Evolutionary conservation across 2,888 invertebrate species (phyloP), one percentile per base, ranked within the genome.

Genomic region (Aromia moschata): DNA sequence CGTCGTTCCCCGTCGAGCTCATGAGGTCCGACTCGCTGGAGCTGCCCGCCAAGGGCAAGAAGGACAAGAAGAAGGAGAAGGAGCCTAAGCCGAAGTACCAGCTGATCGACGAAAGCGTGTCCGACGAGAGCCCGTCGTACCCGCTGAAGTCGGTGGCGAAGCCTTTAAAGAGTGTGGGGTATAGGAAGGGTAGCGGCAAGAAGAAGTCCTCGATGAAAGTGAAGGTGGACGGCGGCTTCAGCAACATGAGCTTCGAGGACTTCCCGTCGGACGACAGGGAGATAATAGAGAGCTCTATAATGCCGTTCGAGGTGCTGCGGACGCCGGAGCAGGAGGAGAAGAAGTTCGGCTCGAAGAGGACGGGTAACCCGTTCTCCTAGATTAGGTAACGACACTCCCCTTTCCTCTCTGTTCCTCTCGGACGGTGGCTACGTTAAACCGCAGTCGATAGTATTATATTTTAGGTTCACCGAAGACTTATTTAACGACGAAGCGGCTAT

Each of bases 171-270:
- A 70, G 65, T 17, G 37, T 52, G 30, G 70, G 68, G 14, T 65
- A 71, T 4, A 77, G 74, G 58, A 80, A 79, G 62, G 67, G 64
- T 12, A 68, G 67, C 11, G 61, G 64, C 18, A 79, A 78, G 62
- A 80, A 77, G 57, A 74, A 74, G 56, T 66, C 69, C 14, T 70
- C 71, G 2, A 58, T 61, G 11, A 75, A 75, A 57, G 63, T 68
- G 16, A 73, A 74, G 62, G 65, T 71, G 1, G 83, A 84, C 62
- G 84, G 84, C 5, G 88, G 89, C 2, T 89, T 90, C 72, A 89
- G 87, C 70, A 90, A 90, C 69, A 87, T 90, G 87, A 90, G 89
- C 72, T 90, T 90, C 70, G 89, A 90, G 74, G 89, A 90, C 77
- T 89, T 89, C 72, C 87, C 88, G 1, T 87, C 87, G 17, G 89